Evolutionary conservation across 2,797 vertebrate genomes (phyloP).

Genomic region (Kryptopterus vitreolus): DNA sequence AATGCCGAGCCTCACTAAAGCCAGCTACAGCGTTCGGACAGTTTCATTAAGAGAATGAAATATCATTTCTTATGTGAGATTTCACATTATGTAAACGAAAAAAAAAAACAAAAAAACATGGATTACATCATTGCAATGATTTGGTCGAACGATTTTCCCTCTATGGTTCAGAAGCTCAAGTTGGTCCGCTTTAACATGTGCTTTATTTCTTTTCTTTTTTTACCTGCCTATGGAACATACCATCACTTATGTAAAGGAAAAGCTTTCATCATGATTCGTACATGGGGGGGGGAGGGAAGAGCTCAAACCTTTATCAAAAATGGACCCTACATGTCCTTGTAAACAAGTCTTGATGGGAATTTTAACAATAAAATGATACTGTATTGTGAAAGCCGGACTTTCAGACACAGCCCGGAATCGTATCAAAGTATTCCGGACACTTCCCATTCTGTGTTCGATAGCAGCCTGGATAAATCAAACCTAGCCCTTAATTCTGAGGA

Average conservation of each 20-base stretch:
- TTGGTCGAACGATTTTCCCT: not conserved
- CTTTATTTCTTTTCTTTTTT: slow-evolving; percentile 1
- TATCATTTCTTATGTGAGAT: not conserved
- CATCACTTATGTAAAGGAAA: not conserved
- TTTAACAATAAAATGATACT: too few relatives aligned
- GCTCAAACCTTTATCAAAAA: not conserved
- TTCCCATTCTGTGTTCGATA: slow-evolving; percentile 41
- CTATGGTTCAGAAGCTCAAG: not conserved
- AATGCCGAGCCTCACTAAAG: slow-evolving; percentile 3
- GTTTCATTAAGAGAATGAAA: slow-evolving; percentile 8
- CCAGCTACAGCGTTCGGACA: not conserved
- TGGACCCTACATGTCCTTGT: not conserved
- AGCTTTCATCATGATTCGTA: not conserved
- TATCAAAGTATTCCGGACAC: slow-evolving; percentile 1
- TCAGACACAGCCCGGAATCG: not conserved
- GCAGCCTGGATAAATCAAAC: slow-evolving; percentile 50
- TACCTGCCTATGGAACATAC: not conserved
- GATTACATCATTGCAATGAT: not conserved
- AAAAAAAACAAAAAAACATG: not conserved
- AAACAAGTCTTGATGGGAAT: slow-evolving; percentile 4
- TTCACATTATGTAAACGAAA: not conserved
- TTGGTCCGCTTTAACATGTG: not conserved
- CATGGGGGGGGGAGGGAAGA: too few relatives aligned
- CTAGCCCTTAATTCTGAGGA: slow-evolving; percentile 49
- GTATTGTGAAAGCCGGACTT: too few relatives aligned